Conservation (phyloP, 2,113 vertebrate species). For the Beaufortia kweichowensis region DNA sequence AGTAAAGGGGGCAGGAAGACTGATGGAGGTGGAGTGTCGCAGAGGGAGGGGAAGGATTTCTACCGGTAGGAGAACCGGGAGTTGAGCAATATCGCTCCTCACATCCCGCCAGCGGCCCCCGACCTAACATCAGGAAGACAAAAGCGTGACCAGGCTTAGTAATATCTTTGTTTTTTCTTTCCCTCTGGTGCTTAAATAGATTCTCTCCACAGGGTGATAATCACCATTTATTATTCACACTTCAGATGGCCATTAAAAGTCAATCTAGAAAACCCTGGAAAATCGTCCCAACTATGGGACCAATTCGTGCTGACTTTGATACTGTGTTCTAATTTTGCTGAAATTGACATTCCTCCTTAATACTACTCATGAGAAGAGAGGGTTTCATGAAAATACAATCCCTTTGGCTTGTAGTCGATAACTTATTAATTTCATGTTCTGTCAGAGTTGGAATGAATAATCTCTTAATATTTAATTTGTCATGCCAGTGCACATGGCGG, state of each 20-base stretch:
- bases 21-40: conserved; percentile 31
- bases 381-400: conserved; percentile 54
- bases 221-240: conserved; percentile 56
- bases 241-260: conserved; percentile 58
- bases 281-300: conserved; percentile 26
- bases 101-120: not conserved
- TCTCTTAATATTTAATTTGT: conserved; percentile 71
- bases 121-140: conserved; percentile 15
- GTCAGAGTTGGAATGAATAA: conserved; percentile 65
- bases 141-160: not conserved
- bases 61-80: not conserved
- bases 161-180: conserved; percentile 41
- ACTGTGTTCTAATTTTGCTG: conserved; percentile 34
- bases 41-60: not conserved
- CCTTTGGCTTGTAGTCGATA: conserved; percentile 57
- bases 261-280: conserved; percentile 48
- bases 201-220: conserved; percentile 56
- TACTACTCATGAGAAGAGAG: conserved; percentile 3
- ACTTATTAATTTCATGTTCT: conserved; percentile 71
- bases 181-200: conserved; percentile 52
- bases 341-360: conserved; percentile 37
- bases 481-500: conserved; percentile 61
- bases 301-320: conserved; percentile 19
- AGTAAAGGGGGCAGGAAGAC: conserved; percentile 41
- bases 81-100: not conserved